Base-by-base conservation (phyloP, 2,113 vertebrate species). In the Rostratula benghalensis region DNA sequence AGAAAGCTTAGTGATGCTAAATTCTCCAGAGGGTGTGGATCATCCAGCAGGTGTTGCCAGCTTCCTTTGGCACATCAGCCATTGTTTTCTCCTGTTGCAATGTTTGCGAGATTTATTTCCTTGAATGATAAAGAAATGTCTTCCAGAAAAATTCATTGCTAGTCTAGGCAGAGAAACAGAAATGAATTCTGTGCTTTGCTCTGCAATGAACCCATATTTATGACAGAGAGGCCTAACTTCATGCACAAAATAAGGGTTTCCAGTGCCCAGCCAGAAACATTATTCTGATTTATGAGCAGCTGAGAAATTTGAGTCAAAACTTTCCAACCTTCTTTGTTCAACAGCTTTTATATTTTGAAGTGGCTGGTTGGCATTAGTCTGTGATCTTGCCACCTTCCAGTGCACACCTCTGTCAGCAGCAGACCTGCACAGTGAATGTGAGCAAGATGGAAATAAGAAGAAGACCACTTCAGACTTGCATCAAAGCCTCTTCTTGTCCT, bases 191-290 rank as follows among this genome's bases (percentile, higher is more conserved):
- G 30, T n/a, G 48, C 25, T 87, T 64, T 81, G 5, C 43, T 59
- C 45, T 57, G 48, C 68, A 45, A 10, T 45, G 39, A 71, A 63
- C 21, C 17, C 16, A 9, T 82, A 93, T 93, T 93, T 93, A 84
- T 48, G 68, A 61, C 9, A 43, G 7, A 51, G 46, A 83, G 11
- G 12, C 41, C n/a, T 80, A 81, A 39, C 33, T 93, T 87, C 37
- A 76, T 92, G 61, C 65, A 79, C 14, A 89, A 68, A 77, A 28
- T 45, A 75, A 92, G 80, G 20, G 89, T 92, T 94, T 93, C n/a
- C 22, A 79, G 37, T 82, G 80, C 43, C 24, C 43, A 39, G n/a
- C 50, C 41, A 92, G 63, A 84, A 92, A 83, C 57, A 41, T 87
- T 59, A 35, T 46, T 91, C 57, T 79, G 53, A 91, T 96, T 78